Evolutionary conservation across 2,888 invertebrate genomes (phyloP), one percentile per base, ranked within the genome.

Genomic region (Eupithecia pulchellata): DNA sequence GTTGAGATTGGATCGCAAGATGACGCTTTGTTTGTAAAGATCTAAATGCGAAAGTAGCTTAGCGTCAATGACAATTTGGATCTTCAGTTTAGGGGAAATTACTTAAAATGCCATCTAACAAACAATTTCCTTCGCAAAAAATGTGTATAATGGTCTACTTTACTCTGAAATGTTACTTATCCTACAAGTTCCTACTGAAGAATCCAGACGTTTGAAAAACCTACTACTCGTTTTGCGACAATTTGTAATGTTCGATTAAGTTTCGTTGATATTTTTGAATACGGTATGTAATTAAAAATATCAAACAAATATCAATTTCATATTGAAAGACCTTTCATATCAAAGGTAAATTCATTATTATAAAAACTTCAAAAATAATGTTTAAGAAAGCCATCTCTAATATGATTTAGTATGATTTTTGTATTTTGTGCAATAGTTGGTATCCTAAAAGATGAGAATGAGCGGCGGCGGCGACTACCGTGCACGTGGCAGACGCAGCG

Each of bases 1-100:
- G 92, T 91, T 90, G 90, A 91, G 92, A 93, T 93, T 93, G 92
- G 92, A 93, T 93, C 91, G 89, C 85, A 81, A 83, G 86, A 89
- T 84, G 90, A 89, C 86, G 82, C 84, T 84, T 75, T 73, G 77
- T 71, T 69, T 60, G 69, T 61, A 74, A 78, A 84, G 84, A 88
- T 86, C 85, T 84, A 81, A 77, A 32, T 65, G 58, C 64, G 57
- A 64, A 25, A 71, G 67, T 64, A 57, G 63, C 71, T 64, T 64
- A 67, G 62, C 58, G 66, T 64, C 57, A 63, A 66, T 25, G 25
- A 36, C 5, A 36, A 63, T 68, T 66, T 63, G 60, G 57, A 58
- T 32, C 66, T 64, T 36, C 27, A 34, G 55, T 36, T 64, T 63
- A 34, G 27, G 42, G 32, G 20, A 42, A 42, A 42, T 17, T n/a